Evolutionary conservation across 2,888 invertebrate genomes (phyloP).

Genomic region (Ctena decussata): DNA sequence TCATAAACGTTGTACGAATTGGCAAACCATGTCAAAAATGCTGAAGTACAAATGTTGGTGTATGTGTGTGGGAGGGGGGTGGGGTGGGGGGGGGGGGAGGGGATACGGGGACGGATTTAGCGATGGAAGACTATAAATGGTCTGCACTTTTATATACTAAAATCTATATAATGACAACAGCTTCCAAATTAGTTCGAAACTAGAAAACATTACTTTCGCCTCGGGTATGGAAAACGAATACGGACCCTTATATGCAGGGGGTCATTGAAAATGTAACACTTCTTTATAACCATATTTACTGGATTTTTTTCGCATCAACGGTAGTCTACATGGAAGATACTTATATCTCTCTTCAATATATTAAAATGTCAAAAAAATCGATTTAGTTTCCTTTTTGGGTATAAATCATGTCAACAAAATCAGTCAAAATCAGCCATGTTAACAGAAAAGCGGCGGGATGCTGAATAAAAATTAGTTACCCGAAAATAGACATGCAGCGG

Average conservation of each 20-base stretch:
- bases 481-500: background rate
- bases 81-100: too few relatives aligned
- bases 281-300: too few relatives aligned
- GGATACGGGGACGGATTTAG: too few relatives aligned
- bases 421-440: background rate
- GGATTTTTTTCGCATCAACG: background rate
- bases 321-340: background rate
- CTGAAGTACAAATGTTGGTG: too few relatives aligned
- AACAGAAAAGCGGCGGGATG: background rate
- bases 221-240: conserved; percentile 1
- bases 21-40: too few relatives aligned
- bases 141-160: too few relatives aligned
- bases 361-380: conserved; percentile 8
- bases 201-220: too few relatives aligned
- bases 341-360: background rate
- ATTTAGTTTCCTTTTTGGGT: background rate
- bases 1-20: too few relatives aligned
- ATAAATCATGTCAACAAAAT: conserved; percentile 7
- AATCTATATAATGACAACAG: too few relatives aligned
- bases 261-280: background rate
- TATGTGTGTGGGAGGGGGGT: too few relatives aligned
- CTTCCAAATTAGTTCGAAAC: too few relatives aligned
- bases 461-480: background rate
- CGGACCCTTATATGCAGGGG: background rate
- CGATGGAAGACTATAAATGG: too few relatives aligned